phyloP scores from a whole-genome alignment of 2,888 invertebrate genomes.

The Endotricha flammealis region DNA sequence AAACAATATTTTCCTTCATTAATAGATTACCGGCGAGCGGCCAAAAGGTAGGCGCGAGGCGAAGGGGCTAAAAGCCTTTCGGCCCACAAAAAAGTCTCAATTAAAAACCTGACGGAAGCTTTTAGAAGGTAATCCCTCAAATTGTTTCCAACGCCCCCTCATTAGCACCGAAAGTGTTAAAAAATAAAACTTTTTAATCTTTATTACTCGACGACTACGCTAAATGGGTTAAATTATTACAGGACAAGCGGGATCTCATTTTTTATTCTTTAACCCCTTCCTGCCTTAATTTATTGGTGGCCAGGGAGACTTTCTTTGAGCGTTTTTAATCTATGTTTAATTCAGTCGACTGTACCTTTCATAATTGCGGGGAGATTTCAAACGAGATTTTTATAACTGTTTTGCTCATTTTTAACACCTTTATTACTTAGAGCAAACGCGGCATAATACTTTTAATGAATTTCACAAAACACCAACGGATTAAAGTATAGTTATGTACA shows the following conservation, averaged over 20 bases:
- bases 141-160: slow-evolving; percentile 79
- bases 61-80: slow-evolving; percentile 75
- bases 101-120: slow-evolving; percentile 78
- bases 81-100: slow-evolving; percentile 76
- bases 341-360: slow-evolving; percentile 45
- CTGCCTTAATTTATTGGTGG: slow-evolving; percentile 62
- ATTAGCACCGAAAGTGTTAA: slow-evolving; percentile 78
- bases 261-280: slow-evolving; percentile 69
- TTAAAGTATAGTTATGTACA: too few species aligned
- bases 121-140: slow-evolving; percentile 79
- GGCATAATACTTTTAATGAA: too few species aligned
- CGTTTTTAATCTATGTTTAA: slow-evolving; percentile 59
- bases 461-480: too few species aligned
- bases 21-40: slow-evolving; percentile 66
- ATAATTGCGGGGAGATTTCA: slow-evolving; percentile 55
- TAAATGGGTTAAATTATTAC: slow-evolving; percentile 77
- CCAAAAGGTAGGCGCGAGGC: slow-evolving; percentile 56
- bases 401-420: slow-evolving; percentile 8
- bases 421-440: too few species aligned
- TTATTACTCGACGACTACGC: slow-evolving; percentile 72
- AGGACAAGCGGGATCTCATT: slow-evolving; percentile 64
- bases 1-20: slow-evolving; percentile 62
- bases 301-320: slow-evolving; percentile 52
- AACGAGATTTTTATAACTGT: slow-evolving; percentile 39
- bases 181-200: slow-evolving; percentile 79